Evolutionary conservation across 2,888 invertebrate genomes (phyloP).

Genomic region (Agriopis leucophaearia): DNA sequence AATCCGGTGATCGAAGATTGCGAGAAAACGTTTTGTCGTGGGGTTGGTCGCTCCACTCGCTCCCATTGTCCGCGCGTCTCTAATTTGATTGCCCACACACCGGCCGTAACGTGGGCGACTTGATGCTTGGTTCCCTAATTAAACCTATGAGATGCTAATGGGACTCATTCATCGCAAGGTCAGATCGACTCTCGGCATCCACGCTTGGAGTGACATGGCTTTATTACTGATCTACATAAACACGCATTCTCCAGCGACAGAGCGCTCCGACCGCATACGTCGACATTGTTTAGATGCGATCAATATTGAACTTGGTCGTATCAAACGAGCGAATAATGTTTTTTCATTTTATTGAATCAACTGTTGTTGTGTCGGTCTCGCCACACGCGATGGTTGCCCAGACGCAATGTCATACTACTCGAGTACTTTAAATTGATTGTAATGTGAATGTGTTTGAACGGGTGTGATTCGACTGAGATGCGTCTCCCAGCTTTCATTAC

Average conservation of each 20-base stretch:
- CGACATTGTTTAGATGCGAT: constrained; percentile 66
- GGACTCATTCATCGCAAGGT: constrained; percentile 73
- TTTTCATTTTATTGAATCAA: constrained; percentile 74
- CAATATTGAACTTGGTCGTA: constrained; percentile 63
- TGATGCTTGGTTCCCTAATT: constrained; percentile 75
- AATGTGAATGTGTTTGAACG: constrained; percentile 78
- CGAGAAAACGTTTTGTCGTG: constrained; percentile 86
- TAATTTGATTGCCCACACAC: constrained; percentile 83
- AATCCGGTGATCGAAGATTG: constrained; percentile 87
- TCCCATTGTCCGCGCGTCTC: constrained; percentile 79
- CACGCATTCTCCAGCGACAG: constrained; percentile 54
- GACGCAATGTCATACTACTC: constrained; percentile 73
- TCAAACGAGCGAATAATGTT: constrained; percentile 61
- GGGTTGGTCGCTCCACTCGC: constrained; percentile 78
- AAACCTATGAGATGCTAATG: constrained; percentile 79
- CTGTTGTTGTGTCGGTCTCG: constrained; percentile 57
- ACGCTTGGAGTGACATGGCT: constrained; percentile 58
- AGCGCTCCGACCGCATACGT: constrained; percentile 54
- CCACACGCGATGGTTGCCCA: constrained; percentile 76
- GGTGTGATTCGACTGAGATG: constrained; percentile 79
- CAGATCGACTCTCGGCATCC: constrained; percentile 56
- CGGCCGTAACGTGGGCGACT: constrained; percentile 72
- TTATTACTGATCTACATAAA: constrained; percentile 62
- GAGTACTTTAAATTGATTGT: constrained; percentile 82
- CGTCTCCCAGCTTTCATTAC: constrained; percentile 76